Base-by-base conservation (phyloP, 1,140 invertebrate species). In the Chionoecetes opilio region DNA sequence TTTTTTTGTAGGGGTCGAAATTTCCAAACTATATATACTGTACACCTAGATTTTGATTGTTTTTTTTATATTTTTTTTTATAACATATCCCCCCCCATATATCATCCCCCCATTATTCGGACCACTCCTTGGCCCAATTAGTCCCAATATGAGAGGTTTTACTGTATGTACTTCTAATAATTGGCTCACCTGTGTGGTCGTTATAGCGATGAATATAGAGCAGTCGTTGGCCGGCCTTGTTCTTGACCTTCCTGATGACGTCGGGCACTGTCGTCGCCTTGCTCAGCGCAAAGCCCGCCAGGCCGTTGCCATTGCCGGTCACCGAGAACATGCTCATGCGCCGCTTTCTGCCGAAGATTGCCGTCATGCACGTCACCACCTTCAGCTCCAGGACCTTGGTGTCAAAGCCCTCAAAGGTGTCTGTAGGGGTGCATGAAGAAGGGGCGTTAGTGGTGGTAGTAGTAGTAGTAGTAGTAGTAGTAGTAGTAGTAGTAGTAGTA, bases 251-350 rank as follows among this genome's bases (percentile, higher is more conserved):
- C 92, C 97, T 97, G 17, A 99, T 89, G 35, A 98, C 98, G 11
- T 97, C 97, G 96, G 97, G 97, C 9, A 97, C 97, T 6, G 95
- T 91, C 75, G 90, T 95, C 8, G 98, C 98, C 97, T 98, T 98
- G 0, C 97, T 98, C n/a, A 98, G 96, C 21, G 98, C 98, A 97
- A 99, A 98, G 29, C 99, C 99, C 96, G 97, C 98, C 17, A 99
- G 97, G 3, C 99, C 99, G 97, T 99, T 98, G 89, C 97, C 97
- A 97, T 99, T 99, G 85, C 99, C 99, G 92, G 98, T 99, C 0
- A 99, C 98, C 53, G 98, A 98, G 96, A 98, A 97, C 41, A 97
- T 97, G 96, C 98, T 98, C 38, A 98, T 97, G 94, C 97, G 97
- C 91, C 98, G 97, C 84, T 97, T 98, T 90, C 99, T 97, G 1